Conservation (phyloP, 2,888 invertebrate genomes). For the Sarcophaga carnaria region DNA sequence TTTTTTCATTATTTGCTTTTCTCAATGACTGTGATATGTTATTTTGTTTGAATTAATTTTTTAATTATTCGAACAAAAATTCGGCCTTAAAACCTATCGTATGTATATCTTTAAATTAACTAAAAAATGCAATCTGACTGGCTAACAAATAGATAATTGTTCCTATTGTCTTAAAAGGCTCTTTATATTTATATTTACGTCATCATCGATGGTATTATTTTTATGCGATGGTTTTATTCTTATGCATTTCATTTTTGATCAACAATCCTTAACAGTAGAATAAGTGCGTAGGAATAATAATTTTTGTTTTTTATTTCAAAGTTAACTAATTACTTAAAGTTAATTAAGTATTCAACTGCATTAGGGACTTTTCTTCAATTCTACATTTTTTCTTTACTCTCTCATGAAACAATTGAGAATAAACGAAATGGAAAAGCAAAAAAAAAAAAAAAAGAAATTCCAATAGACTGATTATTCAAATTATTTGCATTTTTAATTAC, state of each 20-base stretch:
- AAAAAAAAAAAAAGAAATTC: conserved; percentile 1
- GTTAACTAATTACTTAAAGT: conserved; percentile 56
- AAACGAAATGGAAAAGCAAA: conserved; percentile 30
- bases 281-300: conserved; percentile 29
- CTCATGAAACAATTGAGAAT: conserved; percentile 17
- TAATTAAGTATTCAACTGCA: conserved; percentile 57
- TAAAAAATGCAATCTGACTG: not conserved
- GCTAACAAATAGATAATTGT: not conserved
- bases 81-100: too few species aligned
- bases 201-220: too few species aligned
- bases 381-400: not conserved
- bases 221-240: too few species aligned
- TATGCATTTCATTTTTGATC: too few species aligned
- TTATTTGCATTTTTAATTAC: conserved; percentile 68
- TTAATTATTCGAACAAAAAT: too few species aligned
- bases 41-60: too few species aligned
- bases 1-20: too few species aligned
- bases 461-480: conserved; percentile 47
- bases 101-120: too few species aligned
- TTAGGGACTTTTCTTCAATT: conserved; percentile 28
- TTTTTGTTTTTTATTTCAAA: conserved; percentile 8
- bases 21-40: too few species aligned
- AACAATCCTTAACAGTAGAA: not conserved
- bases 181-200: too few species aligned
- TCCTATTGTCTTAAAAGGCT: too few species aligned